Evolutionary conservation across 2,888 invertebrate genomes (phyloP).

Genomic region (Drosophila nr. perissopoda): DNA sequence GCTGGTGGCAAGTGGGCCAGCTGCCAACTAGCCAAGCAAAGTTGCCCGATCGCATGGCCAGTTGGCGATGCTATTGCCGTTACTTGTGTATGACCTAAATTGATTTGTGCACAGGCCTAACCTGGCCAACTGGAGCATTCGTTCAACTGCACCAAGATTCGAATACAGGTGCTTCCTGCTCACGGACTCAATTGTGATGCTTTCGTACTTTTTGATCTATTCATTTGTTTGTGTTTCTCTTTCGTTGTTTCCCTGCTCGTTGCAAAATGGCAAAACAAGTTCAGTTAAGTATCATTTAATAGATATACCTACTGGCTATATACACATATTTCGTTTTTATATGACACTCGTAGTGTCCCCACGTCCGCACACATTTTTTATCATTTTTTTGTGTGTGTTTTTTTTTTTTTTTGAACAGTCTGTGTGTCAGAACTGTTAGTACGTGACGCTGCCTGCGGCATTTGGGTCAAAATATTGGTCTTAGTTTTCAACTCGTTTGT

Average conservation of each 20-base stretch:
- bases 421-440: conserved; percentile 59
- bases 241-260: conserved; percentile 5
- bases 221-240: conserved; percentile 9
- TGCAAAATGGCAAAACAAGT: conserved; percentile 35
- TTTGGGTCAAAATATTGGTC: conserved; percentile 61
- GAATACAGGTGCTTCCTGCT: conserved; percentile 54
- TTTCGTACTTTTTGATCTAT: conserved; percentile 41
- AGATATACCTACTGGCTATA: conserved; percentile 45
- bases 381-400: conserved; percentile 47
- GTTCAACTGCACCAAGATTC: conserved; percentile 28
- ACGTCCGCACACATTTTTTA: conserved; percentile 55
- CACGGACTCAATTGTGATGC: conserved; percentile 33
- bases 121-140: conserved; percentile 50
- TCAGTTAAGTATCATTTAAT: conserved; percentile 65
- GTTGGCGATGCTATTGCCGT: conserved; percentile 24
- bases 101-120: conserved; percentile 46
- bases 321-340: neutral
- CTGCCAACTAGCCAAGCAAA: conserved; percentile 6
- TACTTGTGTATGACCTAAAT: conserved; percentile 47
- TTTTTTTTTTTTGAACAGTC: conserved; percentile 26
- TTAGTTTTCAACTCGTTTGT: conserved; percentile 58
- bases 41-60: conserved; percentile 13
- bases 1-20: conserved; percentile 46
- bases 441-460: conserved; percentile 53
- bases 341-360: conserved; percentile 13